These are phyloP conservation scores for Leucania comma DNA, from an alignment of 2,888 invertebrate species.

Conservation along the genomic window DNA sequence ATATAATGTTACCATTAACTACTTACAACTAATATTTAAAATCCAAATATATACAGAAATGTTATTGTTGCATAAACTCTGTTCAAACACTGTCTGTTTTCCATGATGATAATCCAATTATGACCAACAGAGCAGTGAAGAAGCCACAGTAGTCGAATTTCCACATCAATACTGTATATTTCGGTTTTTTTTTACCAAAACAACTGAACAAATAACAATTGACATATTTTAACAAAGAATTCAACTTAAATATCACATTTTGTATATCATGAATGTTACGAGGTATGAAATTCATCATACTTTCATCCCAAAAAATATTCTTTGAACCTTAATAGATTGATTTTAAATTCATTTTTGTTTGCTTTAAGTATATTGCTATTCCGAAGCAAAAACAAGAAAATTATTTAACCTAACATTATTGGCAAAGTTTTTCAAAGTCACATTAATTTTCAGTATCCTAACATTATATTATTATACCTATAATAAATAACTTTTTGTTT, in stretches of 20 bases:
- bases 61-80: slow-evolving; percentile 69
- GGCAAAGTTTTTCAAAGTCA: slow-evolving; percentile 36
- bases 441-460: slow-evolving; percentile 24
- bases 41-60: slow-evolving; percentile 87
- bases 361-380: slow-evolving; percentile 15
- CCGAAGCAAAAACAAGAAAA: slow-evolving; percentile 21
- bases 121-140: slow-evolving; percentile 51
- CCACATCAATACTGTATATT: slow-evolving; percentile 55
- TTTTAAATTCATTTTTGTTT: background rate
- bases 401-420: slow-evolving; percentile 31
- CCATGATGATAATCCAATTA: slow-evolving; percentile 55
- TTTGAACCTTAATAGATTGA: slow-evolving; percentile 6
- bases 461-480: slow-evolving; percentile 18
- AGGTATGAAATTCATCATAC: slow-evolving; percentile 28
- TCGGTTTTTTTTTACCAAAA: slow-evolving; percentile 38
- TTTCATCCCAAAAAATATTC: slow-evolving; percentile 38
- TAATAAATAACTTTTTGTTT: slow-evolving; percentile 23
- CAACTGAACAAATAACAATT: slow-evolving; percentile 63
- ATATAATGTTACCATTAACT: slow-evolving; percentile 79
- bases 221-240: slow-evolving; percentile 58
- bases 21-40: slow-evolving; percentile 85
- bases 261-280: slow-evolving; percentile 54
- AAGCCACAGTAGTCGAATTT: slow-evolving; percentile 60
- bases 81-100: slow-evolving; percentile 61
- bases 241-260: slow-evolving; percentile 72